A percentile compares a stretch with the other conserved stretches of the same genome.
Evolutionary conservation across 2,888 invertebrate species (phyloP).

Genomic region (Metalampra italica): DNA sequence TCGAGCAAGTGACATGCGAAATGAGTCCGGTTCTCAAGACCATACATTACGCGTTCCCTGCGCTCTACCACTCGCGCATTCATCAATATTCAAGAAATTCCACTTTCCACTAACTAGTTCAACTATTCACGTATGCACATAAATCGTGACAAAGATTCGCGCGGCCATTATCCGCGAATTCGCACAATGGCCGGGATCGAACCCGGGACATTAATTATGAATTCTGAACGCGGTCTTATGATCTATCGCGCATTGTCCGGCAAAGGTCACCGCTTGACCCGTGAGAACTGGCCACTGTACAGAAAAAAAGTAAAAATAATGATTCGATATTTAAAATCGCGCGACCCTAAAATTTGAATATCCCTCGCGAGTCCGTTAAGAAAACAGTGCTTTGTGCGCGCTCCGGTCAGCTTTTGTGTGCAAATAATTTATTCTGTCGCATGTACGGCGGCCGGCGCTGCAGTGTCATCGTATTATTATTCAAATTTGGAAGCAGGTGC

Average conservation of each 20-base stretch:
- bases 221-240: slow-evolving; percentile 57
- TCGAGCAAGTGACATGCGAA: slow-evolving; percentile 46
- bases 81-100: slow-evolving; percentile 74
- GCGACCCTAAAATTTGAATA: slow-evolving; percentile 76
- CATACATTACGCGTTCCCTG: slow-evolving; percentile 21
- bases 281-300: slow-evolving; percentile 60
- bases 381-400: slow-evolving; percentile 60
- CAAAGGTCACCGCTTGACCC: slow-evolving; percentile 73
- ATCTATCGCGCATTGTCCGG: slow-evolving; percentile 56
- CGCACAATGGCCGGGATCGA: slow-evolving; percentile 47
- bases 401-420: slow-evolving; percentile 54
- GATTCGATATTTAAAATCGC: slow-evolving; percentile 50
- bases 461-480: slow-evolving; percentile 66
- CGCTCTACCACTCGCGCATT: slow-evolving; percentile 24
- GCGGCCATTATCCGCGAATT: slow-evolving; percentile 60
- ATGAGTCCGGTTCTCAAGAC: slow-evolving; percentile 53
- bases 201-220: slow-evolving; percentile 72
- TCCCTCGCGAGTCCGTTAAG: slow-evolving; percentile 55
- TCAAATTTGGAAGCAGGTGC: slow-evolving; percentile 61
- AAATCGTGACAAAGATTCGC: slow-evolving; percentile 53
- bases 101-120: slow-evolving; percentile 58
- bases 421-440: slow-evolving; percentile 62
- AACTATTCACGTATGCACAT: slow-evolving; percentile 46
- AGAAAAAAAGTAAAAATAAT: slow-evolving; percentile 41
- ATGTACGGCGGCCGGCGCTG: slow-evolving; percentile 38